Evolutionary conservation across 1,140 invertebrate species (phyloP).

Genomic region (Conus ventricosus): DNA sequence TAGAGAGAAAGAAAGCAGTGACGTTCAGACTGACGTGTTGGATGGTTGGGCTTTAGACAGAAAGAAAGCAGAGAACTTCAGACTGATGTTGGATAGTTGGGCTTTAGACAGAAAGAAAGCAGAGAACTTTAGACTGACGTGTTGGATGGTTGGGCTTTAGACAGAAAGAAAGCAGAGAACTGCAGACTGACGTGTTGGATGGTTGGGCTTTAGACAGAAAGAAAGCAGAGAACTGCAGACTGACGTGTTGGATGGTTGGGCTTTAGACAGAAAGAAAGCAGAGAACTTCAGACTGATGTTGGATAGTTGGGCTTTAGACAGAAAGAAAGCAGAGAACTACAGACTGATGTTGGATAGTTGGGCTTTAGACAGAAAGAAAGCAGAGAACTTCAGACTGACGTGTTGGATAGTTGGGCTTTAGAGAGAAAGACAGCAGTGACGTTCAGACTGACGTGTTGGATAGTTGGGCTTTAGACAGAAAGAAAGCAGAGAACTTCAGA

Average conservation of each 20-base stretch:
- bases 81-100: not conserved
- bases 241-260: not conserved
- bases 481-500: not conserved
- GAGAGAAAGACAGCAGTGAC: not conserved
- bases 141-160: too few species aligned
- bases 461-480: not conserved
- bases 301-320: too few species aligned
- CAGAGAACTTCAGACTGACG: not conserved
- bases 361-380: not conserved
- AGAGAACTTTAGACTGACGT: too few species aligned
- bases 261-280: not conserved
- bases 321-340: too few species aligned
- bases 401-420: not conserved
- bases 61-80: not conserved
- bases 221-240: not conserved
- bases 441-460: not conserved
- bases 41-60: not conserved
- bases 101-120: too few species aligned
- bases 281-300: too few species aligned
- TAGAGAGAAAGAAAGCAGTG: not conserved
- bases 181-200: not conserved
- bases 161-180: too few species aligned
- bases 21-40: not conserved
- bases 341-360: not conserved
- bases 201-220: not conserved